These are phyloP conservation scores for Xyliphius kryptos DNA, from an alignment of 2,113 vertebrate genomes.

Conservation along the genomic window DNA sequence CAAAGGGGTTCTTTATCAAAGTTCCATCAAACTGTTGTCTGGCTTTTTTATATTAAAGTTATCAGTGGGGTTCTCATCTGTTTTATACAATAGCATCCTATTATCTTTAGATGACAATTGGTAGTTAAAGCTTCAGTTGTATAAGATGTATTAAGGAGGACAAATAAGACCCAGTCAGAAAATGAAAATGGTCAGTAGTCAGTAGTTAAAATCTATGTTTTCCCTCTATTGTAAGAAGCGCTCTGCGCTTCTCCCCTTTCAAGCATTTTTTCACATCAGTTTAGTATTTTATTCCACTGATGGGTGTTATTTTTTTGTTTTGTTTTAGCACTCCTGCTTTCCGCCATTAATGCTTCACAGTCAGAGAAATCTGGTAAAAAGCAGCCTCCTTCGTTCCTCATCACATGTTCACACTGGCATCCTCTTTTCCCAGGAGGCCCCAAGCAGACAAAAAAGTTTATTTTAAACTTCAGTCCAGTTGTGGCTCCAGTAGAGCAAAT, in stretches of 20 bases:
- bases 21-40: too few species aligned
- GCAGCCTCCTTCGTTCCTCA: slow-evolving; percentile 45
- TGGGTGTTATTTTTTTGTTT: slow-evolving; percentile 62
- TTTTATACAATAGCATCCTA: too few species aligned
- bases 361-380: slow-evolving; percentile 53
- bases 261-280: slow-evolving; percentile 60
- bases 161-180: too few species aligned
- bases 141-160: too few species aligned
- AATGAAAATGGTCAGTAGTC: too few species aligned
- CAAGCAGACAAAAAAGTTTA: slow-evolving; percentile 45
- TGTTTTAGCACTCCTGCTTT: slow-evolving; percentile 53
- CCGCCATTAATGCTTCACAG: slow-evolving; percentile 56
- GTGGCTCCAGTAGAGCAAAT: slow-evolving; percentile 26
- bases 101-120: too few species aligned
- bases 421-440: slow-evolving; percentile 39
- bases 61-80: too few species aligned
- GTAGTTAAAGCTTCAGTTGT: too few species aligned
- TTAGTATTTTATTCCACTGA: slow-evolving; percentile 69
- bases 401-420: slow-evolving; percentile 11
- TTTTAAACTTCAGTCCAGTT: slow-evolving; percentile 47
- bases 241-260: slow-evolving; percentile 71
- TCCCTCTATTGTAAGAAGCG: slow-evolving; percentile 44
- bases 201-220: too few species aligned
- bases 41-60: too few species aligned
- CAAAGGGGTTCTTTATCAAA: too few species aligned